These are phyloP conservation scores for Thecocarcelia acutangulata DNA, from an alignment of 2,888 invertebrate genomes.

Conservation along the genomic window DNA sequence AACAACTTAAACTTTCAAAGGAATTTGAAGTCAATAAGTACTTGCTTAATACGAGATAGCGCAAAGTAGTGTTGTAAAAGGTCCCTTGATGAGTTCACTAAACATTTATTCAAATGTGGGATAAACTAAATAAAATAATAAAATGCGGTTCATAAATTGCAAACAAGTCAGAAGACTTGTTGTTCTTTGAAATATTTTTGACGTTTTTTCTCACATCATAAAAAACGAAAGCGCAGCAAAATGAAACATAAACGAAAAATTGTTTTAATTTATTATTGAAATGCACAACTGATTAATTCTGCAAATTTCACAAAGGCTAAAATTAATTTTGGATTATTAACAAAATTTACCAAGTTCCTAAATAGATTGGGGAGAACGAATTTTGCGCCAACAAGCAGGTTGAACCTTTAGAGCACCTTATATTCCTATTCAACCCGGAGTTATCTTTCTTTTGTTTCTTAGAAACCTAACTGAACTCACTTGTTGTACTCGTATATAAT, in stretches of 20 bases:
- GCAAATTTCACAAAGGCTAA: no score
- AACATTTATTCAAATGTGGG: conserved; percentile 46
- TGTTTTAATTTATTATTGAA: no score
- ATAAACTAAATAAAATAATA: conserved; percentile 6
- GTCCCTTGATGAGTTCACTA: conserved; percentile 51
- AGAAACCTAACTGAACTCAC: no score
- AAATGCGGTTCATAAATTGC: conserved; percentile 21
- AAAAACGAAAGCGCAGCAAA: neutral
- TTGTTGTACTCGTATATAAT: no score
- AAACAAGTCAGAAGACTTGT: conserved; percentile 35
- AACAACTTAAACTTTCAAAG: conserved; percentile 36
- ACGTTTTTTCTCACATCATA: conserved; percentile 46
- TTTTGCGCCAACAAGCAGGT: no score
- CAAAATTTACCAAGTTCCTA: no score
- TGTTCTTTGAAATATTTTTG: conserved; percentile 38
- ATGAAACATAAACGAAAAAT: neutral
- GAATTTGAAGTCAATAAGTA: conserved; percentile 8
- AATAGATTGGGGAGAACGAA: no score
- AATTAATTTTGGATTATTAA: no score
- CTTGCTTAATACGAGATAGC: conserved; percentile 36
- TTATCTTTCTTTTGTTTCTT: no score
- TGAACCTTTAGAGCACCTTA: no score
- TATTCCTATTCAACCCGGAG: no score
- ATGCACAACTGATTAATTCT: no score
- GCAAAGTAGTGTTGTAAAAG: conserved; percentile 52